Base-by-base conservation (phyloP, 1,140 invertebrate species). In the Drosophila sechellia region DNA sequence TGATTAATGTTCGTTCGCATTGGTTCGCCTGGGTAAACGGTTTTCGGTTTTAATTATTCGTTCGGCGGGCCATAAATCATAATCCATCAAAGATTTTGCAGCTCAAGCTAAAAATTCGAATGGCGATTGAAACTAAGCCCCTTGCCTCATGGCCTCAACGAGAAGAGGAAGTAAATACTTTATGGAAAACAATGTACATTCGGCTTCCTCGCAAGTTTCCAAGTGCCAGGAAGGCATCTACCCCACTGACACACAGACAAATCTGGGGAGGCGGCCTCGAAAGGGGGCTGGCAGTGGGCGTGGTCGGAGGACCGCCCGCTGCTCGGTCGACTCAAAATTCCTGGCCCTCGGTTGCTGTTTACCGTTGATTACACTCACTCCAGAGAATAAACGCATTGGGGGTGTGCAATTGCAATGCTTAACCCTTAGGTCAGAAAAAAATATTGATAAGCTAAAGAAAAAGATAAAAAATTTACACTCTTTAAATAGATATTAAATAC, bases 1-100 rank as follows among this genome's bases (percentile, higher is more conserved):
- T 89, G 84, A 89, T 89, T 89, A 89, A 89, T 81, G 79, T 59
- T 53, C 64, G 49, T 70, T 52, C 56, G 55, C 40, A 48, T 13
- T 13, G 22, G 22, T 74, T 63, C 31, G 74, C 48, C 50, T 39
- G 52, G 65, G 68, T 66, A 79, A 78, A 11, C 76, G 76, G 72
- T 65, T 75, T 74, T 86, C 70, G 75, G 58, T 80, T 89, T 89
- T 89, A 89, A 89, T 89, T 89, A 84, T 84, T 64, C 84, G 73
- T 80, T 77, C 31, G 77, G 73, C 80, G 74, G 63, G 69, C 85
- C 81, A 89, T 89, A 89, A 89, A 89, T 89, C 84, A 89, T 89
- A 89, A 89, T 89, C 84, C 84, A 89, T 89, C 84, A 89, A 90
- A 89, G 85, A 90, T 90, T 89, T 89, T 45, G 58, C 60, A 57